Conservation (phyloP, 2,113 vertebrate species). For the Poeciliopsis turrubarensis region DNA sequence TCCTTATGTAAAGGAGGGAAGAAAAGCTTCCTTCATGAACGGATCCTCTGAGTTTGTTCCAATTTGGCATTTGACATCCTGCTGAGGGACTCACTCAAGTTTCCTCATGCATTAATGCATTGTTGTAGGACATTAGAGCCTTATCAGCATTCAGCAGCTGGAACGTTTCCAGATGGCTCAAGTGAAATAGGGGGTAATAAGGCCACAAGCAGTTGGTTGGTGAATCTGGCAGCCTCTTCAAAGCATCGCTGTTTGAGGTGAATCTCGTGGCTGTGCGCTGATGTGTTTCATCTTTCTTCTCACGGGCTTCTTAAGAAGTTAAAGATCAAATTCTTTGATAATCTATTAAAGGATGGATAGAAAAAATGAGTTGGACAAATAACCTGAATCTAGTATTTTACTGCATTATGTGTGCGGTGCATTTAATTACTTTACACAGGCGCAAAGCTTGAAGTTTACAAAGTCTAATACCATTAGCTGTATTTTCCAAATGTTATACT, state of each 20-base stretch:
- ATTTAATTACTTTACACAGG: slow-evolving; percentile 1
- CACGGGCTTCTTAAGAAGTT: slow-evolving; percentile 37
- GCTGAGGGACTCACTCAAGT: slow-evolving; percentile 40
- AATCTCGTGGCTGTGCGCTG: slow-evolving; percentile 27
- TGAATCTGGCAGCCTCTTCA: slow-evolving; percentile 63
- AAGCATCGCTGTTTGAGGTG: slow-evolving; percentile 56
- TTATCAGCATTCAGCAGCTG: slow-evolving; percentile 57
- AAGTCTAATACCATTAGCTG: neutral
- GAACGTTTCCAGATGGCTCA: slow-evolving; percentile 67
- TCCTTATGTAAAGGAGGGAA: slow-evolving; percentile 6
- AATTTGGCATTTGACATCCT: slow-evolving; percentile 23
- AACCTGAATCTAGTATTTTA: slow-evolving; percentile 11
- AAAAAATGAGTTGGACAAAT: neutral
- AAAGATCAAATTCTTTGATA: slow-evolving; percentile 22
- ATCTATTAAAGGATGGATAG: slow-evolving; percentile 37
- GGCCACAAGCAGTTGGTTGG: slow-evolving; percentile 37
- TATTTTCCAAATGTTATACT: neutral
- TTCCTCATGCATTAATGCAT: slow-evolving; percentile 36
- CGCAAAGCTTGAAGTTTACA: neutral
- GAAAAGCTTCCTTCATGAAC: slow-evolving; percentile 28
- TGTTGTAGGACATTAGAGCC: slow-evolving; percentile 41
- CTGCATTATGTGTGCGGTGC: slow-evolving; percentile 2
- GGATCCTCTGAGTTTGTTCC: slow-evolving; percentile 40
- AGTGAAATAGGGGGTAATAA: slow-evolving; percentile 41
- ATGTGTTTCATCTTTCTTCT: slow-evolving; percentile 37